A percentile compares a stretch with the other conserved stretches of the same genome.
phyloP scores from a whole-genome alignment of 2,888 invertebrate genomes.

The Acholoe squamosa region DNA sequence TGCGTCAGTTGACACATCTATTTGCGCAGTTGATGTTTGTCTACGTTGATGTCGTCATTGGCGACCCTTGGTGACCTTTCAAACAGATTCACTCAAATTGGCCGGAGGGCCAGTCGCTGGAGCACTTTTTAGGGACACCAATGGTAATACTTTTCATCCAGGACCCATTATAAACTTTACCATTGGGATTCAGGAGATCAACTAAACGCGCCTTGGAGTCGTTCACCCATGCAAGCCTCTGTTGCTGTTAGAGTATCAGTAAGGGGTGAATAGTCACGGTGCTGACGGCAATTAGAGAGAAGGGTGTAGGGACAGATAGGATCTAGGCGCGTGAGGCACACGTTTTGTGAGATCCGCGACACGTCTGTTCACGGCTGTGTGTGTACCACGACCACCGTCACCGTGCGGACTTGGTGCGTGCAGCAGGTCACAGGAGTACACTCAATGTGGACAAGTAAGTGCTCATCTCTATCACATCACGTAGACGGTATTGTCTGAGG shows the following conservation, averaged over 20 bases:
- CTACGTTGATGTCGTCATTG: neutral
- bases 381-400: neutral
- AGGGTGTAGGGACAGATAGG: neutral
- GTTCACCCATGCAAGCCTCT: neutral
- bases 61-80: slow-evolving; percentile 19
- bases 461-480: neutral
- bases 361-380: neutral
- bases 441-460: neutral
- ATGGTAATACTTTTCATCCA: slow-evolving; percentile 9
- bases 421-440: too few species aligned
- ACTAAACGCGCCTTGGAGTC: too few species aligned
- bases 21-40: too few species aligned
- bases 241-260: neutral
- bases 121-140: neutral
- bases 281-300: slow-evolving; percentile 9
- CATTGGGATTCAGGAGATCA: neutral
- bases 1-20: too few species aligned
- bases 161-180: neutral
- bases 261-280: neutral
- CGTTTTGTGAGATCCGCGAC: neutral
- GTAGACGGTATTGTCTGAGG: too few species aligned
- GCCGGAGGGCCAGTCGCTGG: too few species aligned
- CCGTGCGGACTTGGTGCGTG: neutral
- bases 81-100: too few species aligned
- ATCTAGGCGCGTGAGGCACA: neutral